A percentile compares a stretch with the other conserved stretches of the same genome.
phyloP scores from a whole-genome alignment of 2,113 vertebrate species.

The Sula dactylatra region DNA sequence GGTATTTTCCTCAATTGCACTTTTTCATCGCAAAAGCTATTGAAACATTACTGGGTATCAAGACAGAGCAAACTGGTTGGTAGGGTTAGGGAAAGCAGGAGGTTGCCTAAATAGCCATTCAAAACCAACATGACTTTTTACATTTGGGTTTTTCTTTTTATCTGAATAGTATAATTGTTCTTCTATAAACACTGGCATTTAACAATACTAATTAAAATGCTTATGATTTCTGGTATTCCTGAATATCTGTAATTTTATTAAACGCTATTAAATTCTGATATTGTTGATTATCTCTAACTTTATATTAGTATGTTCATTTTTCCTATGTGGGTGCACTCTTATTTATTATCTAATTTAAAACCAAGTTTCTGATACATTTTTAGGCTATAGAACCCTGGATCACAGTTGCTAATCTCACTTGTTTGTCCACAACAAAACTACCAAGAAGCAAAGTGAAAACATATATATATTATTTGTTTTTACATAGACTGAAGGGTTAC shows the following conservation, averaged over 20 bases:
- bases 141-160: neutral
- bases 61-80: neutral
- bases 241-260: neutral
- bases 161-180: neutral
- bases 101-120: neutral
- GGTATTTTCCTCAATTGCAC: neutral
- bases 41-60: neutral
- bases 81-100: neutral
- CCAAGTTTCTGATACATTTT: neutral
- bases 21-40: neutral
- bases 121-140: neutral
- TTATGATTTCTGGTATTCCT: neutral
- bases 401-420: neutral
- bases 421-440: neutral
- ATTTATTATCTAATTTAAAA: neutral
- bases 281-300: neutral
- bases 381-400: neutral
- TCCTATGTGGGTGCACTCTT: neutral
- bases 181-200: neutral
- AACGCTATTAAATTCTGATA: neutral
- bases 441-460: neutral
- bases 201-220: neutral
- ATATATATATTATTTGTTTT: neutral
- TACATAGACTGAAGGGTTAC: neutral
- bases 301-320: neutral